Conservation (phyloP, 2,797 vertebrate genomes). For the Columba guinea region DNA sequence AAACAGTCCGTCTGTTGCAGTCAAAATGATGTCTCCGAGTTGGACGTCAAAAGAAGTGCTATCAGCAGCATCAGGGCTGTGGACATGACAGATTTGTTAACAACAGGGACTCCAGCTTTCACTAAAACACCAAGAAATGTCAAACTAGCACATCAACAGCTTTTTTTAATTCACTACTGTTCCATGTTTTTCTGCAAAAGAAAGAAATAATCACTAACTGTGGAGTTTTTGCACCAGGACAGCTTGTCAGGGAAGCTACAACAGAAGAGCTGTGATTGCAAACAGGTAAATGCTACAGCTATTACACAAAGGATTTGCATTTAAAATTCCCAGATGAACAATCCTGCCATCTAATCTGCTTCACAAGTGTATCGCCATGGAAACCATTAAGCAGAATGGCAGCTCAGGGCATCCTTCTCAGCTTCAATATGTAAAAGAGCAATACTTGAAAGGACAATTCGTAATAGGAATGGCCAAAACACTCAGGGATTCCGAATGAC, state of each 20-base stretch:
- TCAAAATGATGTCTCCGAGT: conserved; percentile 98
- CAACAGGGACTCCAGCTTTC: background rate
- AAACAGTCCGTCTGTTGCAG: conserved; percentile 96
- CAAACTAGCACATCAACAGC: background rate
- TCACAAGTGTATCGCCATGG: background rate
- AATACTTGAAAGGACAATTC: background rate
- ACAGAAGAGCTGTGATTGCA: background rate
- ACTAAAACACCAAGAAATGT: background rate
- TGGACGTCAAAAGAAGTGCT: conserved; percentile 96
- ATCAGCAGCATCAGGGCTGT: conserved; percentile 94
- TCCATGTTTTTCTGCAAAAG: background rate
- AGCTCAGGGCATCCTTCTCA: conserved; percentile 3
- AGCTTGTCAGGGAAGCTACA: background rate
- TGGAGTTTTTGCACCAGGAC: background rate
- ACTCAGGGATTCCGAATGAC: background rate
- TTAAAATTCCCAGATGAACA: conserved; percentile 10
- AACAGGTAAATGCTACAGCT: background rate
- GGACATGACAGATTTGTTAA: conserved; percentile 10
- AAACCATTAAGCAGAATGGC: conserved; percentile 10
- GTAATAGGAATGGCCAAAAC: background rate
- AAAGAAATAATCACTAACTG: background rate
- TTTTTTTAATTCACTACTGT: background rate
- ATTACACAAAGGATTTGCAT: background rate
- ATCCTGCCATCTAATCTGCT: background rate
- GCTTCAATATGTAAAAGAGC: background rate